Evolutionary conservation across 2,797 vertebrate genomes (phyloP).

Genomic region (Botia kubotai): DNA sequence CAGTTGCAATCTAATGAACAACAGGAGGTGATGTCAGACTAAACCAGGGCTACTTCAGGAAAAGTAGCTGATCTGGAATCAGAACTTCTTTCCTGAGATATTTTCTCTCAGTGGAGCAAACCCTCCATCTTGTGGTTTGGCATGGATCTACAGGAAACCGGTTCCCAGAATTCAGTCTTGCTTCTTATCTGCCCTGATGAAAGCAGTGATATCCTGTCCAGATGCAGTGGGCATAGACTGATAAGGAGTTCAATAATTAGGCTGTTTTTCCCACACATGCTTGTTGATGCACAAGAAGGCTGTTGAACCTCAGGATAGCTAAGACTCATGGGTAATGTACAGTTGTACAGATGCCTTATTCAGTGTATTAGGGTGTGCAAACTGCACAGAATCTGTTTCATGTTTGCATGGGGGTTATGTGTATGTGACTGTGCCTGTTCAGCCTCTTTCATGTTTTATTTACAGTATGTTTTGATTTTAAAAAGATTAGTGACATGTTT

Average conservation of each 20-base stretch:
- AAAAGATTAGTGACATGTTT: not conserved
- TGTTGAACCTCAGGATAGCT: not conserved
- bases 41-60: not conserved
- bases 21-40: constrained; percentile 24
- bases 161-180: constrained; percentile 24
- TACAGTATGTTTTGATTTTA: constrained; percentile 3
- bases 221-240: constrained; percentile 44
- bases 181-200: constrained; percentile 36
- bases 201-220: constrained; percentile 52
- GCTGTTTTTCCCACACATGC: constrained; percentile 44
- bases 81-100: not conserved
- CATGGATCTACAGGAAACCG: constrained; percentile 12
- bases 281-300: constrained; percentile 49
- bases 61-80: constrained; percentile 5
- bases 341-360: not conserved
- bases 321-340: not conserved
- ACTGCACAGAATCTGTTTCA: not conserved
- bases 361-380: not conserved
- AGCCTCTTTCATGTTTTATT: not conserved
- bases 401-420: not conserved
- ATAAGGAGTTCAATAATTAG: constrained; percentile 53
- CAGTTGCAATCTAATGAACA: constrained; percentile 7
- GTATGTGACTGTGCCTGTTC: not conserved
- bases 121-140: constrained; percentile 15
- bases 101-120: not conserved